Conservation (phyloP, 92 coral and sea anemone species). For the Metridium senile region DNA sequence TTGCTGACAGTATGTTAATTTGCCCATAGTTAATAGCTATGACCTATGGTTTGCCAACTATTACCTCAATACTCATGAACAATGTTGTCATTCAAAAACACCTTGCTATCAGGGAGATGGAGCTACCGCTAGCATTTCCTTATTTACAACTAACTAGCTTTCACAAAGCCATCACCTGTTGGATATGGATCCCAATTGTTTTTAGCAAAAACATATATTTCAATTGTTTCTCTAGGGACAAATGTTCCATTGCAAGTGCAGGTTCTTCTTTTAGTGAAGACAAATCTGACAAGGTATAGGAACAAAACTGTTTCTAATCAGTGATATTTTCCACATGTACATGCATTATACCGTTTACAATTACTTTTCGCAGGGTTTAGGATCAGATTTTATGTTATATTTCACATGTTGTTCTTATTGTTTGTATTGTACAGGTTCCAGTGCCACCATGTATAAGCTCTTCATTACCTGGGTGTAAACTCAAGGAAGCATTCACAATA, state of each 20-base stretch:
- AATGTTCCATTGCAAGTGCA: slow-evolving; percentile 51
- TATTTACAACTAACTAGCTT: neutral
- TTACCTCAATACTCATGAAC: too few relatives aligned
- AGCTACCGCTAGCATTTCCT: neutral
- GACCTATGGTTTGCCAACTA: too few relatives aligned
- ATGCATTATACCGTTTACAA: too few relatives aligned
- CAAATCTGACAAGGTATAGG: slow-evolving; percentile 14
- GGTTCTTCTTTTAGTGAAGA: slow-evolving; percentile 56
- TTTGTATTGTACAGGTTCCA: too few relatives aligned
- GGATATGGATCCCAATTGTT: too few relatives aligned
- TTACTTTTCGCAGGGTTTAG: too few relatives aligned
- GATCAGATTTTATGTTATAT: too few relatives aligned
- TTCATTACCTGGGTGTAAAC: slow-evolving; percentile 54
- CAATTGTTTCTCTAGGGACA: slow-evolving; percentile 25
- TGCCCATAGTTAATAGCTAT: too few relatives aligned
- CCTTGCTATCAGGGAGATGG: neutral
- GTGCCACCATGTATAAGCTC: slow-evolving; percentile 40
- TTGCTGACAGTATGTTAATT: too few relatives aligned
- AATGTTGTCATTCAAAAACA: too few relatives aligned
- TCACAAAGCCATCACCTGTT: neutral
- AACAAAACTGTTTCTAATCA: neutral
- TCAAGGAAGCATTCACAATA: slow-evolving; percentile 67
- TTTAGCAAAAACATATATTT: too few relatives aligned
- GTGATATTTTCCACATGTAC: neutral
- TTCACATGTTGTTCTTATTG: too few relatives aligned